Conservation (phyloP, 2,888 invertebrate species). For the Rhaphigaster nebulosa region DNA sequence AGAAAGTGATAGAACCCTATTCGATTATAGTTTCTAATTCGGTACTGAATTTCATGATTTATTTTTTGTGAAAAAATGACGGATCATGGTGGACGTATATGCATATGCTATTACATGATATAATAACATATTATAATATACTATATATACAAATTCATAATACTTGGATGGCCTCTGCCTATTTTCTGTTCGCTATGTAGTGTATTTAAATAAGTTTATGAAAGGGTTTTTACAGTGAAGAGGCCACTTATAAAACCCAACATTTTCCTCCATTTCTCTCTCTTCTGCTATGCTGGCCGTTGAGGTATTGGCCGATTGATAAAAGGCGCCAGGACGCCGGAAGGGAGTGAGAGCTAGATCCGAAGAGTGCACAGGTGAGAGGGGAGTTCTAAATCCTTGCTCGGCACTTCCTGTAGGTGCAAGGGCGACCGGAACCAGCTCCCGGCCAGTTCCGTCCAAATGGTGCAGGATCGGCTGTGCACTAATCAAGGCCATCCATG, state of each 20-base stretch:
- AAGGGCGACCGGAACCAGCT: conserved; percentile 21
- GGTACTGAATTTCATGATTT: too few relatives aligned
- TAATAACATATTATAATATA: too few relatives aligned
- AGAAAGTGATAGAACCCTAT: too few relatives aligned
- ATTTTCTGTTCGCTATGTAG: too few relatives aligned
- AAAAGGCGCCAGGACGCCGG: neutral
- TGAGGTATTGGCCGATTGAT: neutral
- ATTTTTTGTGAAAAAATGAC: too few relatives aligned
- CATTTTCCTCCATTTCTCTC: neutral
- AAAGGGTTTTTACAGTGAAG: neutral
- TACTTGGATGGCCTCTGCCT: too few relatives aligned
- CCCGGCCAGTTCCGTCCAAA: neutral
- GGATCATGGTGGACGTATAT: too few relatives aligned
- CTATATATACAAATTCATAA: too few relatives aligned
- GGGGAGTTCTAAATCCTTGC: conserved; percentile 21
- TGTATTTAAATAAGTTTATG: neutral
- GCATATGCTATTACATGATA: too few relatives aligned
- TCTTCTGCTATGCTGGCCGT: neutral
- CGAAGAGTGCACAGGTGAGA: neutral
- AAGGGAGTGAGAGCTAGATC: conserved; percentile 34
- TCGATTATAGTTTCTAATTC: too few relatives aligned
- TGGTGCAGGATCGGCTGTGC: neutral
- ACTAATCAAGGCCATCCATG: neutral
- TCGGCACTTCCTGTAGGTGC: neutral
- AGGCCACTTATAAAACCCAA: neutral